These are phyloP conservation scores for Neosalanx taihuensis DNA, from an alignment of 2,797 vertebrate species.

Conservation along the genomic window DNA sequence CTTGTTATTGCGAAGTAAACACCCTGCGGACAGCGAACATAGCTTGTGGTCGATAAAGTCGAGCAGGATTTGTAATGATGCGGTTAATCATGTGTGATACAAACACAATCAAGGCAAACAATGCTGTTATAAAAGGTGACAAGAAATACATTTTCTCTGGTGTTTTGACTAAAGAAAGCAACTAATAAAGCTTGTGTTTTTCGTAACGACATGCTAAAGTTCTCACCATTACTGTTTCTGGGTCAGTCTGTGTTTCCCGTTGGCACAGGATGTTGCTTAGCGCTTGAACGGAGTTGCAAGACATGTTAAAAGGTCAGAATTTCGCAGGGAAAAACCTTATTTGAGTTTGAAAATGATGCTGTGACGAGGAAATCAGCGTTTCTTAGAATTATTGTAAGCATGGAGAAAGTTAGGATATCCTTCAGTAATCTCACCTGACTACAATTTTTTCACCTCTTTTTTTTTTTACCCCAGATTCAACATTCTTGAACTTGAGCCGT, in stretches of 20 bases:
- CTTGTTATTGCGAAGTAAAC: not conserved
- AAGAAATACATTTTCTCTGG: not conserved
- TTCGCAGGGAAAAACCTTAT: no score
- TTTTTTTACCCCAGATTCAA: slow-evolving; percentile 1
- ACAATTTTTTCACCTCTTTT: not conserved
- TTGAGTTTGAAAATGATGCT: not conserved
- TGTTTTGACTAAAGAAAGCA: not conserved
- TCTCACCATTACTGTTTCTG: not conserved
- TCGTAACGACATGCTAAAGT: not conserved
- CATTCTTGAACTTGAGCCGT: slow-evolving; percentile 7
- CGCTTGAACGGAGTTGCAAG: no score
- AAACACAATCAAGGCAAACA: not conserved
- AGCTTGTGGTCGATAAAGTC: not conserved
- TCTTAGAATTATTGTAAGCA: not conserved
- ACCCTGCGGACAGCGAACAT: not conserved
- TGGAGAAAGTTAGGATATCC: not conserved
- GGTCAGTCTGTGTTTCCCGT: no score
- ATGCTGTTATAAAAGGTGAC: not conserved
- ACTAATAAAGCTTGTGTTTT: not conserved
- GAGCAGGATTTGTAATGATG: not conserved
- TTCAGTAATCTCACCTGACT: slow-evolving; percentile 15
- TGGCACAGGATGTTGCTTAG: no score
- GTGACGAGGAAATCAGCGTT: not conserved
- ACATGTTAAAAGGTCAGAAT: no score
- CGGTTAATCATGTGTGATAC: not conserved